Percentiles rank a stretch among this genome's conserved stretches.
phyloP scores from a whole-genome alignment of 2,797 vertebrate genomes.

The Sebastes flavidus region DNA sequence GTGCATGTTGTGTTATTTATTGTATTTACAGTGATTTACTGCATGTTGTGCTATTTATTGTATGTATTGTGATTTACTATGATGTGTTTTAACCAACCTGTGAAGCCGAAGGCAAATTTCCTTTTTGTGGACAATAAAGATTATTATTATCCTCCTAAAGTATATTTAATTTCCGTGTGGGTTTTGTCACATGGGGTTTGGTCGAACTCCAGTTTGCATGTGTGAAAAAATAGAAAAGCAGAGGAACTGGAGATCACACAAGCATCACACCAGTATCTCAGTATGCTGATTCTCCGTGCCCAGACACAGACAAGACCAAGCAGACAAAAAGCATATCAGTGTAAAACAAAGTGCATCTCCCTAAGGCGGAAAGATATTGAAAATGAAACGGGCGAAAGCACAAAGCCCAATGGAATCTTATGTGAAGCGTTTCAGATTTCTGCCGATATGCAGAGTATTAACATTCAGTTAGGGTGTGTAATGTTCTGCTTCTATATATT shows the following conservation, averaged over 20 bases:
- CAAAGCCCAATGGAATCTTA: constrained; percentile 66
- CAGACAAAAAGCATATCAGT: constrained; percentile 73
- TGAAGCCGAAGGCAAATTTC: no score
- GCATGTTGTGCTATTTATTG: no score
- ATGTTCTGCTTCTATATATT: constrained; percentile 58
- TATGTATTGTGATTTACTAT: no score
- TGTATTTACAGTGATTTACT: no score
- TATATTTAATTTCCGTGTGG: neutral
- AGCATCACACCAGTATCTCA: constrained; percentile 34
- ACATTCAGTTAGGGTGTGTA: constrained; percentile 71
- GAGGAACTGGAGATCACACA: constrained; percentile 38
- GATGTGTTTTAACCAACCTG: no score
- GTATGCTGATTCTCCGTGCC: constrained; percentile 37
- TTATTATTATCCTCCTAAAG: no score
- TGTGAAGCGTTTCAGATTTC: constrained; percentile 76
- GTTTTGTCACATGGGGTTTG: neutral
- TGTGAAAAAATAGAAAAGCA: constrained; percentile 6
- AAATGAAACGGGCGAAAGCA: constrained; percentile 68
- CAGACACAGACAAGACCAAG: constrained; percentile 46
- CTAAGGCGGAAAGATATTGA: constrained; percentile 68
- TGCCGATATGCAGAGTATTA: constrained; percentile 73
- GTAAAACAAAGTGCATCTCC: constrained; percentile 76
- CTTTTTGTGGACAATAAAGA: no score
- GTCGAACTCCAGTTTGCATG: constrained; percentile 3
- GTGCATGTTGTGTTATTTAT: no score